phyloP scores from a whole-genome alignment of 2,113 vertebrate genomes.

The Coturnix japonica region DNA sequence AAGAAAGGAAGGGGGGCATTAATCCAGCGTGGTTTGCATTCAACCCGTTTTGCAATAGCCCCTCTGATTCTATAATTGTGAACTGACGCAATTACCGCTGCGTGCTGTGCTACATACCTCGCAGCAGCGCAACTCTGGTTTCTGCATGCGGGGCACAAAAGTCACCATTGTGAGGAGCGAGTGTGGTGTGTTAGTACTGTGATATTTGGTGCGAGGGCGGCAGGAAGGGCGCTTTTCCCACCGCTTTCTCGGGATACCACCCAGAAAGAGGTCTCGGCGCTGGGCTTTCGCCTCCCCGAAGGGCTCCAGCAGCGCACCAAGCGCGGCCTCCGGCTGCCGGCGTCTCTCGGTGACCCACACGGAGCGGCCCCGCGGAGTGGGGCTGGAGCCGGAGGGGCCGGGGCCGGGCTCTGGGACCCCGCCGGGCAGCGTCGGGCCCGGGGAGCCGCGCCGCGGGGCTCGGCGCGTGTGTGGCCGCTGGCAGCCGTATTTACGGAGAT shows the following conservation, averaged over 20 bases:
- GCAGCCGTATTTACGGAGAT: constrained; percentile 8
- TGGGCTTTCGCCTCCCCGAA: constrained; percentile 17
- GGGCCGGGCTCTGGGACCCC: not conserved
- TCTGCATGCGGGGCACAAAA: constrained; percentile 27
- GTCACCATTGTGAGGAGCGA: constrained; percentile 54
- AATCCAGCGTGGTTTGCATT: constrained; percentile 12
- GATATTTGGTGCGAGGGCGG: not conserved
- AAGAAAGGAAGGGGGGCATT: not conserved
- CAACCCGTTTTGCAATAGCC: constrained; percentile 37
- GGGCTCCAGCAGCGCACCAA: not conserved
- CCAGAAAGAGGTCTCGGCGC: constrained; percentile 40
- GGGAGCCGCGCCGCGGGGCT: not conserved
- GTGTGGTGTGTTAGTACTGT: not conserved
- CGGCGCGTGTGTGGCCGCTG: constrained; percentile 5
- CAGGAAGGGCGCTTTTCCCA: not conserved
- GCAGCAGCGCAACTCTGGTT: not conserved
- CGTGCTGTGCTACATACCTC: constrained; percentile 28
- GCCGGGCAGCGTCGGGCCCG: not conserved
- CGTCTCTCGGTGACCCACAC: not conserved
- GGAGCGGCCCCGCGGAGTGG: too few relatives aligned
- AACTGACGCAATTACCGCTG: not conserved
- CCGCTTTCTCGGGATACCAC: not conserved
- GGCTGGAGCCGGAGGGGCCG: not conserved
- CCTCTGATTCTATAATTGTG: not conserved
- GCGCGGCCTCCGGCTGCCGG: not conserved